These are phyloP conservation scores for Ibycter americanus DNA, from an alignment of 2,797 vertebrate species.

Conservation along the genomic window DNA sequence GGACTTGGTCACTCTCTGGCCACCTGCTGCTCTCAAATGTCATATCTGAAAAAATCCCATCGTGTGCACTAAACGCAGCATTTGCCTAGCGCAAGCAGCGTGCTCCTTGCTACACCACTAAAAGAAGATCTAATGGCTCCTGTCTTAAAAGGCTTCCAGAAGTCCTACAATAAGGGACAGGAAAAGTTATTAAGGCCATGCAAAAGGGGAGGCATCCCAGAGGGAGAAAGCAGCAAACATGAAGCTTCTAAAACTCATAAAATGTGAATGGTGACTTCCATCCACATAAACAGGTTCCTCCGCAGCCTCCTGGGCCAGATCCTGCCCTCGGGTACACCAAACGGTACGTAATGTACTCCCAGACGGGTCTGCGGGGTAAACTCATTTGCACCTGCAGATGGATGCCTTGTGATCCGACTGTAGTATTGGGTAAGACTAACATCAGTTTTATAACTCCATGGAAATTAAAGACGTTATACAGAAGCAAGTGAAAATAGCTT, in stretches of 20 bases:
- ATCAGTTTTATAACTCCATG: neutral
- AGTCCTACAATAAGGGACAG: neutral
- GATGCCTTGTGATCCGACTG: neutral
- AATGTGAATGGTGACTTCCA: neutral
- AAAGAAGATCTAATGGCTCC: neutral
- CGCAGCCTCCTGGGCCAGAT: neutral
- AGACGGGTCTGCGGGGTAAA: neutral
- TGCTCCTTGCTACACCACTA: neutral
- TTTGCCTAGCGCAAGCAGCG: neutral
- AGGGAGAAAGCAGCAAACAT: neutral
- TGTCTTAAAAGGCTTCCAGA: neutral
- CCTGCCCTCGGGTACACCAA: neutral
- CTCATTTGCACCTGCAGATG: neutral
- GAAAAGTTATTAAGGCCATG: neutral
- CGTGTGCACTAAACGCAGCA: neutral
- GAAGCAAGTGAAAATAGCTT: neutral
- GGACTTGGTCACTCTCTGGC: neutral
- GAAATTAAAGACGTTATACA: neutral
- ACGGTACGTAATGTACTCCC: neutral
- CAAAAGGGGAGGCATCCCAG: neutral
- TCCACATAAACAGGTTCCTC: neutral
- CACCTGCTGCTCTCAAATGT: constrained; percentile 1
- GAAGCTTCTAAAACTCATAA: neutral
- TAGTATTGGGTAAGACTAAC: neutral
- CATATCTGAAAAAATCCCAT: neutral